Percentiles rank a stretch among this genome's conserved stretches.
Evolutionary conservation across 2,113 vertebrate species (phyloP).

Genomic region (Etheostoma spectabile): DNA sequence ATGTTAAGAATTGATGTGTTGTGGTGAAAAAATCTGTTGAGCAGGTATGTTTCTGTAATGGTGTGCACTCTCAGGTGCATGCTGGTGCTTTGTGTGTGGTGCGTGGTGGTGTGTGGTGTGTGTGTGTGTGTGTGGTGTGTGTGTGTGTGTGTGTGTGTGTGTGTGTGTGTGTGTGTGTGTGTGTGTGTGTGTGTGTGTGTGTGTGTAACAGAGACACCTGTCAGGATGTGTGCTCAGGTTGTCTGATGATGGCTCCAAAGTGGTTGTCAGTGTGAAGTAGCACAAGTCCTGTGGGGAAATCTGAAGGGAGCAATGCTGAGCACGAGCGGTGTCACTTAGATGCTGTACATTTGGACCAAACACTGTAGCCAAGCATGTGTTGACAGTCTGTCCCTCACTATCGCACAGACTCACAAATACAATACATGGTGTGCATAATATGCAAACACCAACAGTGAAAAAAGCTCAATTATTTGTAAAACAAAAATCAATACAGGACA

Average conservation of each 20-base stretch:
- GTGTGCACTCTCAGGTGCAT: neutral
- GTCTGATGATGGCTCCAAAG: constrained; percentile 75
- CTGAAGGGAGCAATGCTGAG: constrained; percentile 70
- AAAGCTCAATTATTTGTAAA: neutral
- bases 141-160: neutral
- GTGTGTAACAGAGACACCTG: constrained; percentile 61
- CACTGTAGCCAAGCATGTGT: constrained; percentile 43
- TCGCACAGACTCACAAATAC: constrained; percentile 22
- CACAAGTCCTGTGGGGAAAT: constrained; percentile 76
- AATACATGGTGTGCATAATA: neutral
- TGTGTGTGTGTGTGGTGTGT: neutral
- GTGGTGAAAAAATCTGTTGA: neutral
- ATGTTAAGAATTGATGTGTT: neutral
- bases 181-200: neutral
- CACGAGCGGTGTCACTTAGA: constrained; percentile 60
- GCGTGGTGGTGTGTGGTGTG: too few species aligned
- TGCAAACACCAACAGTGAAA: neutral
- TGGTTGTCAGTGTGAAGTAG: constrained; percentile 81
- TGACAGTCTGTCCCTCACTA: constrained; percentile 8
- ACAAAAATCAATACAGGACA: neutral
- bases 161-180: neutral
- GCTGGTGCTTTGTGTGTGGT: constrained; percentile 3
- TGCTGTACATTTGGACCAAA: constrained; percentile 55
- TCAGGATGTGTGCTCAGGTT: constrained; percentile 72
- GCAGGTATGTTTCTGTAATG: neutral